Evolutionary conservation across 2,113 vertebrate genomes (phyloP), one percentile per base, ranked within the genome.

Genomic region (Leuciscus idus): DNA sequence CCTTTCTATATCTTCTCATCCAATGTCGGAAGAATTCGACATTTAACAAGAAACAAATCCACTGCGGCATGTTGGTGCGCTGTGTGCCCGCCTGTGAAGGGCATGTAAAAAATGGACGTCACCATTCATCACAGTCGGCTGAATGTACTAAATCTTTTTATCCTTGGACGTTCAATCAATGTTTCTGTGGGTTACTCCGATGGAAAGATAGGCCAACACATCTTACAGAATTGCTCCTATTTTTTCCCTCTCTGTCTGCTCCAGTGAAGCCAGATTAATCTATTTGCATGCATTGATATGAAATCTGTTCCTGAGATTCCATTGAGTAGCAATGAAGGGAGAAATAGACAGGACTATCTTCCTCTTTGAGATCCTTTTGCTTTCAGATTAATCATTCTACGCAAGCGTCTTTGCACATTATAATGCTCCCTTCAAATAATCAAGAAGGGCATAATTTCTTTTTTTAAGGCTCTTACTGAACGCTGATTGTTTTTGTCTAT

Each of bases 111-210:
- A 78, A 78, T 55, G 74, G 74, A 84, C 64, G 86, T 70, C 72
- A 68, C 85, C 81, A 85, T 90, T 88, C 85, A 90, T 85, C 86
- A 87, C 83, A 85, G 83, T 86, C 33, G 77, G 83, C 76, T 84
- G n/a, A 86, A 74, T 83, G 87, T 85, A 87, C 85, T 87, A 87
- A 87, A 90, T 87, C 88, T 90, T 88, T 88, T 90, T 84, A 88
- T 88, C 89, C 87, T 88, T 75, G 85, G 85, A 90, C 85, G 83
- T 88, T 88, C 85, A 84, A 87, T 90, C 87, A 90, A 87, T 87
- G 89, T 87, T 89, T 87, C 74, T 62, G 74, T 72, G 75, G 87
- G 87, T 89, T 86, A 87, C 83, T 76, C 64, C 81, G 75, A 87
- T 85, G 79, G 80, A 84, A 84, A 86, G 85, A 87, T 88, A 87